phyloP scores from a whole-genome alignment of 2,113 vertebrate species.

The Saccopteryx leptura region DNA sequence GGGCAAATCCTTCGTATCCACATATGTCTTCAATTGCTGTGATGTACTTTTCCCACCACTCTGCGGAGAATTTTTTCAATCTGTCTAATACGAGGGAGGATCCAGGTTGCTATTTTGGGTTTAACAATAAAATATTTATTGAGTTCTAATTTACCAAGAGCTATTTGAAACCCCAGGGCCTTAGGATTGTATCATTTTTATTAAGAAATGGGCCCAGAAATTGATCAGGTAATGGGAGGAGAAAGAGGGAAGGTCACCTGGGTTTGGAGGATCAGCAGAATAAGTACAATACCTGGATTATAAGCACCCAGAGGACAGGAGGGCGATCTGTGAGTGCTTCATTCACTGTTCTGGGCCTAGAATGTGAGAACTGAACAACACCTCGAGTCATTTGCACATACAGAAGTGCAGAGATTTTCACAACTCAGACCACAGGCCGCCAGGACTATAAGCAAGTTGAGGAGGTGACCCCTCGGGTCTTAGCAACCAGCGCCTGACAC shows the following conservation, averaged over 20 bases:
- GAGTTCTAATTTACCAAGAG: constrained; percentile 70
- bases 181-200: constrained; percentile 51
- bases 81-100: constrained; percentile 73
- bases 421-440: not conserved
- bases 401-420: not conserved
- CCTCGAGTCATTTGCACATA: not conserved
- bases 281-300: not conserved
- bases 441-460: not conserved
- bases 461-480: not conserved
- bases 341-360: not conserved
- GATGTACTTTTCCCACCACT: constrained; percentile 71
- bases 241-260: not conserved
- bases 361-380: not conserved
- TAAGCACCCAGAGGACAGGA: not conserved
- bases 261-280: not conserved
- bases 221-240: constrained; percentile 41
- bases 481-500: not conserved
- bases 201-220: constrained; percentile 49
- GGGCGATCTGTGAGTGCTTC: not conserved
- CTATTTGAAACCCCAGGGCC: constrained; percentile 60
- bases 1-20: constrained; percentile 25
- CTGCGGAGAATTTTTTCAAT: constrained; percentile 71
- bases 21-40: constrained; percentile 80
- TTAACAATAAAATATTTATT: constrained; percentile 83
- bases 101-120: constrained; percentile 77